Evolutionary conservation across 2,888 invertebrate species (phyloP).

Genomic region (Drosophila mettleri): DNA sequence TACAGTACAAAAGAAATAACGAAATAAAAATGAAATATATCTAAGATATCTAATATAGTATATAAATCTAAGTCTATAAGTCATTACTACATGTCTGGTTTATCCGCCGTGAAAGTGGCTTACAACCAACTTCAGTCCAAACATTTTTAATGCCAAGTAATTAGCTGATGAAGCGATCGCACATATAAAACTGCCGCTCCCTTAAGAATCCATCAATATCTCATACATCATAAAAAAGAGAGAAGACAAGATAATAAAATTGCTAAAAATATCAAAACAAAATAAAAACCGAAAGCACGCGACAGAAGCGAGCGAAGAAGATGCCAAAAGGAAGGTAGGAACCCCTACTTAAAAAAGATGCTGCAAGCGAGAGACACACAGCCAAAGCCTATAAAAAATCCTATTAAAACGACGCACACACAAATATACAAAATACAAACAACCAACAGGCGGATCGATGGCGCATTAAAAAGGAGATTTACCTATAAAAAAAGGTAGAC

Average conservation of each 20-base stretch:
- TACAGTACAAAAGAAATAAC: neutral
- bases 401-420: constrained; percentile 74
- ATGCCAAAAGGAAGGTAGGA: constrained; percentile 13
- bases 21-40: neutral
- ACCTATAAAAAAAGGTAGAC: constrained; percentile 76
- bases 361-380: constrained; percentile 41
- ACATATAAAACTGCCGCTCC: constrained; percentile 11
- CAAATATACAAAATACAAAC: constrained; percentile 49
- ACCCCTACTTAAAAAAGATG: constrained; percentile 51
- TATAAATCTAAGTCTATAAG: no score
- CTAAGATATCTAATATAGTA: neutral
- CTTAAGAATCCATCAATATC: constrained; percentile 57
- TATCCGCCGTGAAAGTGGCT: neutral
- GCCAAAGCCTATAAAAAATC: constrained; percentile 73
- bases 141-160: constrained; percentile 23
- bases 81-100: neutral
- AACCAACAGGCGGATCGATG: constrained; percentile 64
- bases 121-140: neutral
- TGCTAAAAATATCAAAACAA: constrained; percentile 70
- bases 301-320: constrained; percentile 60
- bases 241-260: constrained; percentile 60
- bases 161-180: constrained; percentile 45
- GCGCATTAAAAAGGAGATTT: constrained; percentile 71
- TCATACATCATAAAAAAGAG: constrained; percentile 65
- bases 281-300: constrained; percentile 62